phyloP scores from a whole-genome alignment of 2,888 invertebrate species.

The Conistra vaccinii region DNA sequence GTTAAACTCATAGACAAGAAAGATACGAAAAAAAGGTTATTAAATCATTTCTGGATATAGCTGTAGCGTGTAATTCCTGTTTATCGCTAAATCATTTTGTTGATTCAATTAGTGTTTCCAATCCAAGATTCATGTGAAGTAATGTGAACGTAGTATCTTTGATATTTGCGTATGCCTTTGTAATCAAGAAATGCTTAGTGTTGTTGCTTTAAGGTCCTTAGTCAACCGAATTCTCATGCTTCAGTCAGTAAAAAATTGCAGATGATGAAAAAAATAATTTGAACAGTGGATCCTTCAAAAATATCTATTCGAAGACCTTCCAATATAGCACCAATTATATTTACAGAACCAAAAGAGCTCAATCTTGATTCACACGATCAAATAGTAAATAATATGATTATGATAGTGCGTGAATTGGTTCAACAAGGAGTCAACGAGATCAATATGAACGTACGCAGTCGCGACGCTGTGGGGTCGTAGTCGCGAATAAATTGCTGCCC shows the following conservation, averaged over 20 bases:
- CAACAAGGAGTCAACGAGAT: constrained; percentile 63
- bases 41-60: constrained; percentile 8
- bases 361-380: constrained; percentile 30
- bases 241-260: background rate
- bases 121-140: constrained; percentile 9
- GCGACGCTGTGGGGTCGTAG: constrained; percentile 65
- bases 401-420: constrained; percentile 37
- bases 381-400: constrained; percentile 48
- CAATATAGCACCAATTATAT: background rate
- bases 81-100: constrained; percentile 16
- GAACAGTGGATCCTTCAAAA: background rate
- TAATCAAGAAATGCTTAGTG: background rate
- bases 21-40: constrained; percentile 20
- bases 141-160: background rate
- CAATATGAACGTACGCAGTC: constrained; percentile 70
- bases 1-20: background rate
- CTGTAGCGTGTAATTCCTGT: constrained; percentile 36
- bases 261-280: background rate
- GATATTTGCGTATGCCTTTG: background rate
- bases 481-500: constrained; percentile 70
- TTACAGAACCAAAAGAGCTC: background rate
- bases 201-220: background rate
- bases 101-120: constrained; percentile 26
- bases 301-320: background rate
- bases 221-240: background rate